Evolutionary conservation across 92 coral and sea anemone species (phyloP), one percentile per base, ranked within the genome.

Genomic region (Montipora capitata): DNA sequence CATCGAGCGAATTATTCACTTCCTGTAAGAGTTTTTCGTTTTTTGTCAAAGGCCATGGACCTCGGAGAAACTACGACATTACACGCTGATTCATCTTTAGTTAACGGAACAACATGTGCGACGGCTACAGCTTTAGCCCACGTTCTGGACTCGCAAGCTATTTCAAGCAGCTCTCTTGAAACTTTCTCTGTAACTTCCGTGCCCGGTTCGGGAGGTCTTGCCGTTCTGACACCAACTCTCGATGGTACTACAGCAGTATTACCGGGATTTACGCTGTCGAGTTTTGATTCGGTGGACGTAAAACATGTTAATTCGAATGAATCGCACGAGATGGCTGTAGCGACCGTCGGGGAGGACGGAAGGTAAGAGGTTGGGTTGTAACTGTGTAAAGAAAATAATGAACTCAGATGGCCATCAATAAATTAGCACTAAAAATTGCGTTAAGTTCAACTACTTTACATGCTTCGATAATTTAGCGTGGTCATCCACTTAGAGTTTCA

Each of bases 261-360:
- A 15, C 88, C 98, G n/a, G 98, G 96, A 7, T 95, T 95, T 77
- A 83, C 96, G 7, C 79, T 95, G 90, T 90, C 96, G 9, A 93
- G 92, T 69, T 95, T 95, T 40, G 98, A 95, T 86, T 66, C 94
- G 7, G 98, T 95, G 2, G 98, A 95, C 68, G 98, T 95, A 15
- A 89, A 91, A 44, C 92, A 86, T 40, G 92, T 93, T 68, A 40
- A 27, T 27, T 27, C 35, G 35, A 27, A 90, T 1, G 87, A 89
- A 45, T 81, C 88, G 42, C 69, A 85, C 40, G 95, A 92, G 48
- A 79, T 95, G 1, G 90, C 98, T 13, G 98, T 95, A 1, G 94
- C 98, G 16, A 95, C 95, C 14, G 94, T 95, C 12, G 95, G 98
- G 57, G 98, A 81, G 18, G 96, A 95, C 76, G 98, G 98, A 79